Percentiles rank a stretch among this genome's conserved stretches.
phyloP scores from a whole-genome alignment of 2,113 vertebrate genomes.

The Boulengeromyrus knoepffleri region DNA sequence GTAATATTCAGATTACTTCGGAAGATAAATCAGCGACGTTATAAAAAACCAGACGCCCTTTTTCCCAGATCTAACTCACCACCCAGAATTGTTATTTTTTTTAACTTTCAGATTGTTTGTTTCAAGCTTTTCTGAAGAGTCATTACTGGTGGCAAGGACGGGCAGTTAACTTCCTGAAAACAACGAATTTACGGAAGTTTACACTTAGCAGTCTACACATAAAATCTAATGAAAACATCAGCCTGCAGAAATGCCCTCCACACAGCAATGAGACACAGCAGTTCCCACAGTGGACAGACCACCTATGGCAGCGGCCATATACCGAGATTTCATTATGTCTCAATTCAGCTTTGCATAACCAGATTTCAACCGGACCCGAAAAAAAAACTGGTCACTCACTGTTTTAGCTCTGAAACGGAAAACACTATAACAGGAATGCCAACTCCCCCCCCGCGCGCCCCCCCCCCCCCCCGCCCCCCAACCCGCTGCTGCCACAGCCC shows the following conservation, averaged over 20 bases:
- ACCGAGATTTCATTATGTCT: background rate
- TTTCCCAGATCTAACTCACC: background rate
- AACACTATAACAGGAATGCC: background rate
- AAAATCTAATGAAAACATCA: background rate
- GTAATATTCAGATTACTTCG: background rate
- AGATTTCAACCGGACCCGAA: background rate
- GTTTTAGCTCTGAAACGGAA: background rate
- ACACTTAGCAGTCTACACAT: background rate
- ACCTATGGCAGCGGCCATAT: background rate
- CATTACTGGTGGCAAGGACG: background rate
- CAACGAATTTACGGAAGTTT: background rate
- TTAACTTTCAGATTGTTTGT: background rate
- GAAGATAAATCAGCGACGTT: background rate
- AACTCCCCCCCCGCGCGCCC: background rate
- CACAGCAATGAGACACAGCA: background rate
- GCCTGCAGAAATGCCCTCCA: background rate
- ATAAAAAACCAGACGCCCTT: background rate
- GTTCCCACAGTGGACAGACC: background rate
- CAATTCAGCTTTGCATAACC: background rate
- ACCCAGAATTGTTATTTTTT: background rate
- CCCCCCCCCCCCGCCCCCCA: too few relatives aligned
- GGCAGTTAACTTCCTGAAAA: background rate
- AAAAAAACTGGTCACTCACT: background rate
- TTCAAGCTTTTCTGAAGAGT: background rate
- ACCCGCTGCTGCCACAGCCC: too few relatives aligned